phyloP scores from a whole-genome alignment of 2,888 invertebrate species.

The Notocelia uddmanniana region DNA sequence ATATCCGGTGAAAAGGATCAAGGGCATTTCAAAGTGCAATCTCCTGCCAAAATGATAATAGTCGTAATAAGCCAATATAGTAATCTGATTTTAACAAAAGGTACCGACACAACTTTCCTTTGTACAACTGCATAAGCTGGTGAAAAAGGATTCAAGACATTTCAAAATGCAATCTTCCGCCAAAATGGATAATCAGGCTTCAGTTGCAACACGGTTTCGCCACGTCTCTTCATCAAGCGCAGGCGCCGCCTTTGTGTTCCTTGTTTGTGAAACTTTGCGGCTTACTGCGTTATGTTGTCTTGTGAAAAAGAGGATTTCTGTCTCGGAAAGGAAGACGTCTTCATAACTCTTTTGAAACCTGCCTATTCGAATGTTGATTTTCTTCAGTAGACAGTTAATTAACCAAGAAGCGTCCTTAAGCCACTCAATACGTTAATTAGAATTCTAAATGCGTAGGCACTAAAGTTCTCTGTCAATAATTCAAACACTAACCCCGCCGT shows the following conservation, averaged over 20 bases:
- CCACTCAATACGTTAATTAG: slow-evolving; percentile 4
- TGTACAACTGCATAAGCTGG: neutral
- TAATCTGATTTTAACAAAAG: neutral
- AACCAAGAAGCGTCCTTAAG: neutral
- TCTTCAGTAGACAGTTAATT: neutral
- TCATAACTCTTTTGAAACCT: neutral
- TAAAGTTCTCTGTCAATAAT: slow-evolving; percentile 35
- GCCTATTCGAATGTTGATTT: neutral
- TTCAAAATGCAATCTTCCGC: slow-evolving; percentile 43
- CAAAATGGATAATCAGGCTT: slow-evolving; percentile 42
- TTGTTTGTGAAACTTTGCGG: slow-evolving; percentile 44
- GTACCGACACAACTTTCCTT: neutral
- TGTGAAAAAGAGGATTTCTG: slow-evolving; percentile 11
- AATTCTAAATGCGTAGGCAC: neutral
- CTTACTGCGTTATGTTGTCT: slow-evolving; percentile 28
- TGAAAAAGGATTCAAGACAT: slow-evolving; percentile 17
- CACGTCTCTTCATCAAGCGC: slow-evolving; percentile 35
- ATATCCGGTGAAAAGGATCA: too few species aligned
- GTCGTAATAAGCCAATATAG: neutral
- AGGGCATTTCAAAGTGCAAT: neutral
- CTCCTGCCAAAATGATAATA: neutral
- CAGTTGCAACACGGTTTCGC: slow-evolving; percentile 40
- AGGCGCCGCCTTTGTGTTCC: slow-evolving; percentile 40
- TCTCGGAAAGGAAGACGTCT: slow-evolving; percentile 10
- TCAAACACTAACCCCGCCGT: slow-evolving; percentile 40